Conservation (phyloP, 1,140 invertebrate species). For the Aricia agestis region DNA sequence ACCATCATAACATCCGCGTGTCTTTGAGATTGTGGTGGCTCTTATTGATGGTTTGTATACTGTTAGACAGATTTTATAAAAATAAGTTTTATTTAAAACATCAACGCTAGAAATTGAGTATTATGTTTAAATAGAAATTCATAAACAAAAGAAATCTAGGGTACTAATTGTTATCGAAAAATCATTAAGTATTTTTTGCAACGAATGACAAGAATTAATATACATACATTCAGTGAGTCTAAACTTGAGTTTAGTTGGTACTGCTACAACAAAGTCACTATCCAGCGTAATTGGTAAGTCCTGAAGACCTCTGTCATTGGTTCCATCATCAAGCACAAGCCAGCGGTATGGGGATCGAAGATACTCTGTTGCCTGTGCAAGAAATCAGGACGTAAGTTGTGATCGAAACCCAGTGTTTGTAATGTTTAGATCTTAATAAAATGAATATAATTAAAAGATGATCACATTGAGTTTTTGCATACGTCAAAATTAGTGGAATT, state of each 20-base stretch:
- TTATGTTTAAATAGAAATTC: no score
- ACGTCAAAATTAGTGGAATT: background rate
- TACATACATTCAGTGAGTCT: conserved; percentile 43
- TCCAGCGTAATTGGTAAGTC: conserved; percentile 37
- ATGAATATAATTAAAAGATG: no score
- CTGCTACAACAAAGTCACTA: conserved; percentile 51
- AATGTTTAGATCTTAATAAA: no score
- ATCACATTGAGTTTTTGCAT: no score
- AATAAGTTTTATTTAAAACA: no score
- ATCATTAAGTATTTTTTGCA: background rate
- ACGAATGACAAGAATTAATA: background rate
- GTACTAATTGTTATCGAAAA: background rate
- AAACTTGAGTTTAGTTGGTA: conserved; percentile 31
- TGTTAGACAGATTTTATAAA: conserved; percentile 19
- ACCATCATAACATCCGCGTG: conserved; percentile 43
- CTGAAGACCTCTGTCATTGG: conserved; percentile 21
- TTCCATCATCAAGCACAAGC: conserved; percentile 35
- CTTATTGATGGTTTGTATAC: conserved; percentile 47
- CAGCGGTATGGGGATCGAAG: conserved; percentile 47
- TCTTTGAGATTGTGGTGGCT: conserved; percentile 29
- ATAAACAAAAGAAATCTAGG: no score
- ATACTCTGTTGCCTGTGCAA: background rate
- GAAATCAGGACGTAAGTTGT: background rate
- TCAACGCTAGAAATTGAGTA: no score
- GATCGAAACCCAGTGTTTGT: no score